phyloP scores from a whole-genome alignment of 2,113 vertebrate genomes.

The Macquaria ambigua region DNA sequence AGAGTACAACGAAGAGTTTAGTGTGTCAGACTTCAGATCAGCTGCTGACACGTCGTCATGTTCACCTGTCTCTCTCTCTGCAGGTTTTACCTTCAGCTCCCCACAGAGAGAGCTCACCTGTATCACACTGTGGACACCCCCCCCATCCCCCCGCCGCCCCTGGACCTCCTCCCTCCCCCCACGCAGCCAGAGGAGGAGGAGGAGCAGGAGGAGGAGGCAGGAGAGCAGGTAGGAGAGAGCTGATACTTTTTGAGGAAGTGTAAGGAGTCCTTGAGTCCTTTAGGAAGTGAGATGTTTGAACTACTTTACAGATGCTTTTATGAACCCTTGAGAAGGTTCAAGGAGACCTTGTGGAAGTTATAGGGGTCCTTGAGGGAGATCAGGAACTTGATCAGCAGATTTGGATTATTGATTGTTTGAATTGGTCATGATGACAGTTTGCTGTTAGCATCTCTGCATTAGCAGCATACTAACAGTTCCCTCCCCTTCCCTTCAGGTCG shows the following conservation, averaged over 20 bases:
- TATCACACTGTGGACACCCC: slow-evolving; percentile 6
- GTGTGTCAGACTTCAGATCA: too few species aligned
- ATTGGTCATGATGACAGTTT: not conserved
- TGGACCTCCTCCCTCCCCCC: not conserved
- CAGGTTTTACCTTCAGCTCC: slow-evolving; percentile 19
- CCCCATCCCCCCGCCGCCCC: not conserved
- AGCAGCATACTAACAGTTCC: not conserved
- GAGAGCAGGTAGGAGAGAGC: not conserved
- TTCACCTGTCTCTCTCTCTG: not conserved
- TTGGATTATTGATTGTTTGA: not conserved
- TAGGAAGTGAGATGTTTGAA: too few species aligned
- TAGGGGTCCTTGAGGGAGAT: too few species aligned
- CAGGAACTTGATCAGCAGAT: not conserved
- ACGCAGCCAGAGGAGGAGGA: not conserved
- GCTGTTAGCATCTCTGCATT: not conserved
- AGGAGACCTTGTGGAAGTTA: too few species aligned
- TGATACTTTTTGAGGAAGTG: too few species aligned
- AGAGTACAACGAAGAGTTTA: too few species aligned
- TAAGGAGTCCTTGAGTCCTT: too few species aligned
- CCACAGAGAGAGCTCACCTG: slow-evolving; percentile 16
- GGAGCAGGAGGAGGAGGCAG: not conserved
- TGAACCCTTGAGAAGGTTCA: too few species aligned
- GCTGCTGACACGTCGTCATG: too few species aligned
- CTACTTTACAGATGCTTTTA: too few species aligned
- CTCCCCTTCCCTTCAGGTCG: not conserved